Evolutionary conservation across 2,888 invertebrate genomes (phyloP).

Genomic region (Parascotia fuliginaria): DNA sequence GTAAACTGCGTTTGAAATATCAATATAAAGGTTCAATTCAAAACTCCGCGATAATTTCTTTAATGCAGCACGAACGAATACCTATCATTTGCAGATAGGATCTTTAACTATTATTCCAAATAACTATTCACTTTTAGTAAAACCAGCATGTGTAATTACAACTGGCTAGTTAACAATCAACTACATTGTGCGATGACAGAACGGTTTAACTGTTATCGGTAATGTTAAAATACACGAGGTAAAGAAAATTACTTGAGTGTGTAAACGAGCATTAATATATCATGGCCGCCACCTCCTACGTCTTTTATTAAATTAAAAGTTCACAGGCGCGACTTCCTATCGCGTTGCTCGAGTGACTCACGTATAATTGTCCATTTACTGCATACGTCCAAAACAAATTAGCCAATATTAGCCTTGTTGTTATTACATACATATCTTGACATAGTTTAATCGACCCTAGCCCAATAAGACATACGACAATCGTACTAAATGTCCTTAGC

Average conservation of each 20-base stretch:
- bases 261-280: constrained; percentile 29
- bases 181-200: constrained; percentile 22
- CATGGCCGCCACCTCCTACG: constrained; percentile 24
- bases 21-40: too few relatives aligned
- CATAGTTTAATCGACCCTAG: too few relatives aligned
- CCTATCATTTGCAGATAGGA: constrained; percentile 24
- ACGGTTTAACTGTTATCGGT: constrained; percentile 23
- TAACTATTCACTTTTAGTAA: constrained; percentile 27
- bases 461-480: too few relatives aligned
- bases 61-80: constrained; percentile 18
- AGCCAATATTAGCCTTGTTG: not conserved
- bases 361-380: constrained; percentile 28
- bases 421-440: constrained; percentile 4
- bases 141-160: constrained; percentile 23
- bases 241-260: constrained; percentile 25
- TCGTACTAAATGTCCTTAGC: too few relatives aligned
- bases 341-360: constrained; percentile 12
- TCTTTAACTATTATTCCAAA: constrained; percentile 24
- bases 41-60: constrained; percentile 19
- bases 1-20: too few relatives aligned
- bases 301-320: constrained; percentile 38
- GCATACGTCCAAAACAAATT: constrained; percentile 14
- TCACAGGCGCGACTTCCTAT: constrained; percentile 14
- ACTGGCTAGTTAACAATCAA: constrained; percentile 17
- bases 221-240: constrained; percentile 16